These are phyloP conservation scores for Drosophila barbarae DNA, from an alignment of 2,888 invertebrate genomes.

Conservation along the genomic window DNA sequence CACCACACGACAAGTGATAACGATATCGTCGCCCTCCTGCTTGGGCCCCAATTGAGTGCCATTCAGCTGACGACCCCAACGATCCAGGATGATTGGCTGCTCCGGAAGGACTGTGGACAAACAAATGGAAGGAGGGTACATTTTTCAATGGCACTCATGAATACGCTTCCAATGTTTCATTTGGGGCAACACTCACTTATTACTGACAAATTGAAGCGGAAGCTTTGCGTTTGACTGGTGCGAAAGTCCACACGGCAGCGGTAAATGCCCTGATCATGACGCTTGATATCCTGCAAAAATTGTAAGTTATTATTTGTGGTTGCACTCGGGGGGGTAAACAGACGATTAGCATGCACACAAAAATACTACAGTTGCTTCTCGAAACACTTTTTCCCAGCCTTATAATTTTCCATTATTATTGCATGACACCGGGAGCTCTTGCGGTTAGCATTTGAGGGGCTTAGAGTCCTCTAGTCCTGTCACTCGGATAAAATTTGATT, in stretches of 20 bases:
- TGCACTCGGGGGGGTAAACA: slow-evolving; percentile 45
- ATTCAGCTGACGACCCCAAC: slow-evolving; percentile 90
- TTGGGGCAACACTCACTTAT: slow-evolving; percentile 86
- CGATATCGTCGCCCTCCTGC: slow-evolving; percentile 91
- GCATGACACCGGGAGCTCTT: slow-evolving; percentile 57
- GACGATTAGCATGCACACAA: slow-evolving; percentile 59
- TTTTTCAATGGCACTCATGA: slow-evolving; percentile 30
- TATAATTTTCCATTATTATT: slow-evolving; percentile 68
- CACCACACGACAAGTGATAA: slow-evolving; percentile 91
- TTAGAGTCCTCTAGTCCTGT: neutral
- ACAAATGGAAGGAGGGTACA: slow-evolving; percentile 18
- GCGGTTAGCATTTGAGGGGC: slow-evolving; percentile 13
- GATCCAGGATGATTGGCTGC: slow-evolving; percentile 90
- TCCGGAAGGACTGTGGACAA: slow-evolving; percentile 88
- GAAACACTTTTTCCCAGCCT: slow-evolving; percentile 14
- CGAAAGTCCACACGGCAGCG: slow-evolving; percentile 94
- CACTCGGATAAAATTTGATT: slow-evolving; percentile 3
- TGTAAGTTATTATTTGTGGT: slow-evolving; percentile 41
- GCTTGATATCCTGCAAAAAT: slow-evolving; percentile 85
- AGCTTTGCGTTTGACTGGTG: slow-evolving; percentile 93
- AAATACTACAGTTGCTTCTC: slow-evolving; percentile 1
- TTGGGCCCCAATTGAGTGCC: slow-evolving; percentile 89
- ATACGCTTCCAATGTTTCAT: slow-evolving; percentile 25
- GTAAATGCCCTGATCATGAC: slow-evolving; percentile 93
- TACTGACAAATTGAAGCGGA: slow-evolving; percentile 93